These are phyloP conservation scores for Zaprionus ghesquierei DNA, from an alignment of 1,140 invertebrate genomes.

Conservation along the genomic window DNA sequence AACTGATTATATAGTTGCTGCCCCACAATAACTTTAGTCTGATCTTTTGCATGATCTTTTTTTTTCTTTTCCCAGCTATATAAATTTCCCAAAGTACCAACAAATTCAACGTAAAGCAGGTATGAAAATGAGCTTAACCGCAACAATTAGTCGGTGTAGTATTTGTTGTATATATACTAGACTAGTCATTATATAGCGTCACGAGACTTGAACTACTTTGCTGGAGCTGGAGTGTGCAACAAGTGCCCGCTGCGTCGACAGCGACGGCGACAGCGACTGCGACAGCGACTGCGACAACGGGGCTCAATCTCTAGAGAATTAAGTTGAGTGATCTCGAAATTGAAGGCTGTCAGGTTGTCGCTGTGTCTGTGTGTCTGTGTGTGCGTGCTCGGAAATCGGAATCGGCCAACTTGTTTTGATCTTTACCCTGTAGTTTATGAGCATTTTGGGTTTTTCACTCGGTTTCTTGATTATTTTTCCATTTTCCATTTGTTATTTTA, in stretches of 20 bases:
- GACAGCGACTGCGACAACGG: not conserved
- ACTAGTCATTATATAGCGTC: conserved; percentile 9
- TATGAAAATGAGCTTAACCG: not conserved
- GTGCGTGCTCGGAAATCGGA: conserved; percentile 1
- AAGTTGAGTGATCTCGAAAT: conserved; percentile 34
- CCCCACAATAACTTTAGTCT: not conserved
- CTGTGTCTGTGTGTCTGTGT: not conserved
- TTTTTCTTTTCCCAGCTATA: not conserved
- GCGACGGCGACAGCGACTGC: not conserved
- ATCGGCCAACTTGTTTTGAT: conserved; percentile 39
- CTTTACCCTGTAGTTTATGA: conserved; percentile 33
- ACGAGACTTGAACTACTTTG: conserved; percentile 39
- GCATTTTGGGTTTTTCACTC: conserved; percentile 17
- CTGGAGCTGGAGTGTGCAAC: conserved; percentile 1
- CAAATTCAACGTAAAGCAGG: not conserved
- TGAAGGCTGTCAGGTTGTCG: conserved; percentile 34
- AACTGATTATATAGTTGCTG: not conserved
- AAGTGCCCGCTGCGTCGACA: conserved; percentile 4
- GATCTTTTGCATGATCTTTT: not conserved
- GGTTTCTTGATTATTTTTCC: not conserved
- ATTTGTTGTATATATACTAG: not conserved
- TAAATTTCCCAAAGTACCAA: not conserved
- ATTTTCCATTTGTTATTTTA: conserved; percentile 8
- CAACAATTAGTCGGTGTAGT: not conserved
- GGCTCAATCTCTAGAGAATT: conserved; percentile 27